phyloP scores from a whole-genome alignment of 2,797 vertebrate species.

The Orientallactaga sibirica region DNA sequence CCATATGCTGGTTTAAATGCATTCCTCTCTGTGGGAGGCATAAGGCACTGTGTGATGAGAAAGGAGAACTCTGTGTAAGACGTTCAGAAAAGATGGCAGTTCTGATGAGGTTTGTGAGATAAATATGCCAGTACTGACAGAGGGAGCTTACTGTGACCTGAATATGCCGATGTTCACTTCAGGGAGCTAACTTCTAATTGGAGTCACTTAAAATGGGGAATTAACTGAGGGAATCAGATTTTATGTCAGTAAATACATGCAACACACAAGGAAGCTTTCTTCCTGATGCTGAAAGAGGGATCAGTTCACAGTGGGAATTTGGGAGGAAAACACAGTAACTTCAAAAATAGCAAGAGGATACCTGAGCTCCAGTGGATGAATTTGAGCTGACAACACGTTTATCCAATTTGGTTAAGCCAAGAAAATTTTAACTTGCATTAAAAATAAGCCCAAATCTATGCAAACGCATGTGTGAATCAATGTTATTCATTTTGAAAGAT shows the following conservation, averaged over 20 bases:
- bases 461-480: conserved; percentile 16
- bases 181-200: conserved; percentile 39
- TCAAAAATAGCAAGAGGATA: conserved; percentile 30
- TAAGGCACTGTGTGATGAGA: not conserved
- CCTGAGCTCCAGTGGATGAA: conserved; percentile 1
- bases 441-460: conserved; percentile 21
- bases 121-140: not conserved
- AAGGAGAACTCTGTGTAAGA: not conserved
- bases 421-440: conserved; percentile 4
- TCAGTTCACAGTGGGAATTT: conserved; percentile 10
- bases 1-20: not conserved
- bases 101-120: conserved; percentile 23
- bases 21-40: not conserved
- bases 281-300: not conserved
- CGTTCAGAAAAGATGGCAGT: not conserved
- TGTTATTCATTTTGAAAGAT: not conserved
- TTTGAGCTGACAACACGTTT: conserved; percentile 39
- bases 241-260: not conserved
- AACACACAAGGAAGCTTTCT: conserved; percentile 33
- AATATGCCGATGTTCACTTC: conserved; percentile 57
- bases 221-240: conserved; percentile 29
- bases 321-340: conserved; percentile 23
- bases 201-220: conserved; percentile 10
- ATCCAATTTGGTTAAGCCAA: conserved; percentile 25
- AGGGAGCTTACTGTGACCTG: not conserved